phyloP scores from a whole-genome alignment of 2,888 invertebrate genomes.

The Corythucha ciliata region DNA sequence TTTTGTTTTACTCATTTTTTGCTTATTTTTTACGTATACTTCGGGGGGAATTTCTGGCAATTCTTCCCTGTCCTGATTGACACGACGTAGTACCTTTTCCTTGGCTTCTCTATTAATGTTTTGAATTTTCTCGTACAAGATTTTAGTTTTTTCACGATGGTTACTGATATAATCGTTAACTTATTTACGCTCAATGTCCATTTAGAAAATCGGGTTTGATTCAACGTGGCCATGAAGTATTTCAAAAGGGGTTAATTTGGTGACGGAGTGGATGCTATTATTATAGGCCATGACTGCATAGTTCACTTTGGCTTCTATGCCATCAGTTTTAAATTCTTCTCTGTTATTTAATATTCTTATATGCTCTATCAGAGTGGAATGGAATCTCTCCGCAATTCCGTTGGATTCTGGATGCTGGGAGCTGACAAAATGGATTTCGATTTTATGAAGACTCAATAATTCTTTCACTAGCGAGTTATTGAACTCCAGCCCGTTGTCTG shows the following conservation, averaged over 20 bases:
- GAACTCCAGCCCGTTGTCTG: constrained; percentile 1
- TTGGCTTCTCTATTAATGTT: neutral
- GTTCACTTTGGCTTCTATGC: neutral
- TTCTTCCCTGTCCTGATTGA: neutral
- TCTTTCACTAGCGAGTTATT: neutral
- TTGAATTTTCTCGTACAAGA: neutral
- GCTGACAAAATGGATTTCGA: neutral
- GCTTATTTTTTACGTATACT: constrained; percentile 3
- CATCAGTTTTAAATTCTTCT: neutral
- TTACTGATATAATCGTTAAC: neutral
- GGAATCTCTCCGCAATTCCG: neutral
- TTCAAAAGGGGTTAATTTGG: constrained; percentile 4
- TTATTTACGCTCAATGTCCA: neutral
- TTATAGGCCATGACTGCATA: constrained; percentile 2
- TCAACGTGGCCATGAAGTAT: neutral
- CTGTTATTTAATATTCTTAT: neutral
- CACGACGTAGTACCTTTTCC: neutral
- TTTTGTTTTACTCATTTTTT: neutral
- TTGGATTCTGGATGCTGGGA: constrained; percentile 9
- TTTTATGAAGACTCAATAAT: neutral
- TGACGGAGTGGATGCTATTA: neutral
- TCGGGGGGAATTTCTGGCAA: constrained; percentile 1
- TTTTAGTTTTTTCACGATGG: neutral
- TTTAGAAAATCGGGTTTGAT: neutral
- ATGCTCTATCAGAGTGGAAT: constrained; percentile 5